A percentile compares a stretch with the other conserved stretches of the same genome.
These are phyloP conservation scores for Cerceris ruficornis DNA, from an alignment of 2,888 invertebrate species.

Conservation along the genomic window DNA sequence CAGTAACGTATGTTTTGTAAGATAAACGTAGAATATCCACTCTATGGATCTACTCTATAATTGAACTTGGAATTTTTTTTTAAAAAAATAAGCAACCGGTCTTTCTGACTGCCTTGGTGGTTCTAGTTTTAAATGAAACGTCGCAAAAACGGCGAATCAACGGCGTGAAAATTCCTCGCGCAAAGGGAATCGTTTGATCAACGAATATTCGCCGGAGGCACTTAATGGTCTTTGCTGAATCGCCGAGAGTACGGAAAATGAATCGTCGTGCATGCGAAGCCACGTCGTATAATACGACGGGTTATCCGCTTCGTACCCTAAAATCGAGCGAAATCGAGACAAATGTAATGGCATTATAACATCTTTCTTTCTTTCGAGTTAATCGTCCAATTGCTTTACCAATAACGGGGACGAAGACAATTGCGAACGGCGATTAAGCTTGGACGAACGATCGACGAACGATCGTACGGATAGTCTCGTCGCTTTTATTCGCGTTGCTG, in stretches of 20 bases:
- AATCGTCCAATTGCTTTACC: slow-evolving; percentile 31
- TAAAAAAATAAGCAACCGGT: too few relatives aligned
- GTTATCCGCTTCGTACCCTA: slow-evolving; percentile 14
- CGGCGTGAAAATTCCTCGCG: not conserved
- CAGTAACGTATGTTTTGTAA: too few relatives aligned
- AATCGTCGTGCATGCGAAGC: slow-evolving; percentile 46
- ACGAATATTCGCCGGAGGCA: slow-evolving; percentile 37
- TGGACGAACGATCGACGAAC: not conserved
- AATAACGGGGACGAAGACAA: slow-evolving; percentile 1
- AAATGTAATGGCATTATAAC: slow-evolving; percentile 32
- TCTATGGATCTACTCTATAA: too few relatives aligned
- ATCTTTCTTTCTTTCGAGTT: not conserved
- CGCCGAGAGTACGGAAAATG: slow-evolving; percentile 22
- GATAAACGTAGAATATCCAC: too few relatives aligned
- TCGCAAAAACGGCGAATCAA: too few relatives aligned
- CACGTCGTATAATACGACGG: slow-evolving; percentile 34
- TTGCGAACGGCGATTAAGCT: not conserved
- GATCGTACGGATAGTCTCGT: too few relatives aligned
- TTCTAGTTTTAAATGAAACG: too few relatives aligned
- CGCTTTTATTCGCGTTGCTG: too few relatives aligned
- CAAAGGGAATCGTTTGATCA: slow-evolving; percentile 24
- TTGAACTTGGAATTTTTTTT: too few relatives aligned
- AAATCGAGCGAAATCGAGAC: slow-evolving; percentile 36
- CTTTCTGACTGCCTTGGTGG: too few relatives aligned
- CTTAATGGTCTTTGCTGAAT: slow-evolving; percentile 49